Evolutionary conservation across 2,888 invertebrate genomes (phyloP), one percentile per base, ranked within the genome.

Genomic region (Creontiades dilutus): DNA sequence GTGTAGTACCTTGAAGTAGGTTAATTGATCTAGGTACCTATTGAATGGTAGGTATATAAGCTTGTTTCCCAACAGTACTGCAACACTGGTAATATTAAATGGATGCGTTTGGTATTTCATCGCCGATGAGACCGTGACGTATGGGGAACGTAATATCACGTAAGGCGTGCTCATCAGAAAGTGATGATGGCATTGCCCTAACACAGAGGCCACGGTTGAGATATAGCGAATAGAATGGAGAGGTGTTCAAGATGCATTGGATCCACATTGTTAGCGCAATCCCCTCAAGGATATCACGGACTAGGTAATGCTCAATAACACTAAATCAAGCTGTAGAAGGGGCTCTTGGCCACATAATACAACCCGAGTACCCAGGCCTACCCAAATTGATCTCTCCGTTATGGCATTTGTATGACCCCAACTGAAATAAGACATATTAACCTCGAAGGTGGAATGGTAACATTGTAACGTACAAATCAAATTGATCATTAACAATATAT

Each of bases 301-400:
- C 14, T n/a, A 52, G 12, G 82, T 52, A 82, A 82, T 82, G 82
- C 52, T 82, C 82, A 52, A 82, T 82, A 82, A 82, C 82, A 82
- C 48, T 82, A 82, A 82, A 82, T 82, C 82, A 82, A 52, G n/a
- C 82, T 55, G 48, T 82, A 23, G 52, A 52, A 27, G 82, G 82
- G 52, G 82, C 48, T 82, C 52, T 82, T 82, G 19, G 82, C 52
- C 12, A 52, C 81, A 28, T 81, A 37, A 37, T 37, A 81, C 76
- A 4, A 12, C 76, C 0, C 27, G 76, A 23, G 76, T 27, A 23
- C 46, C 9, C 27, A 23, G 46, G 16, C 28, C 81, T 37, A n/a
- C 57, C 19, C 57, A n/a, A 57, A 57, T 57, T n/a, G 57, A n/a
- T n/a, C 12, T n/a, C 57, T 16, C 12, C 19, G 5, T 4, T 37